Base-by-base conservation (phyloP, 2,888 invertebrate species). In the Stenurella melanura region DNA sequence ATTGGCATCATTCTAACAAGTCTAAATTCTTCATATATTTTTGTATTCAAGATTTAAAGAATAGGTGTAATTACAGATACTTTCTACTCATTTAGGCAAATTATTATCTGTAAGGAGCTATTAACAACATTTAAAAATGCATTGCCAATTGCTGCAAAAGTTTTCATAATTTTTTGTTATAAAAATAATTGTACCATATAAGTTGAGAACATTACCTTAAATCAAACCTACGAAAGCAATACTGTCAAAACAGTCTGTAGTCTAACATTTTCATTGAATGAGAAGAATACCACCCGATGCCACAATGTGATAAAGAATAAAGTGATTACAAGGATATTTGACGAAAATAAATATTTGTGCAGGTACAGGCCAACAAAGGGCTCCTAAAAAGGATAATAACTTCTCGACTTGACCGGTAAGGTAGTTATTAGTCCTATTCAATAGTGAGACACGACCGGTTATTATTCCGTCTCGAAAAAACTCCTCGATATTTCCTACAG, bases 361-460 rank as follows among this genome's bases (percentile, higher is more conserved):
- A 34, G 69, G 42, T 70, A 30, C 60, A 30, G 9, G 18, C n/a
- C 57, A 60, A 70, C 60, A 60, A 60, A 57, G 70, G 70, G 60
- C 60, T 21, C 42, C 50, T 58, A n/a, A n/a, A 50, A 70, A 34
- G 38, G 70, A 70, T 54, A 60, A 60, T 17, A 58, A 34, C 38
- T 34, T 17, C 34, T 19, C n/a, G 64, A 64, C 38, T 64, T 38
- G 19, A 21, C 15, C 70, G 42, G 70, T 70, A 70, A 85, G 85
- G 85, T 85, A 80, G 83, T 85, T 80, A 85, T 85, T 85, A 85
- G 82, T 77, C 75, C 83, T 80, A 85, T 85, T 84, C 81, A 85
- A 82, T 75, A 80, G 75, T 79, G 79, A 83, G 82, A 84, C 81
- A 79, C 81, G 83, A 81, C 83, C 85, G 81, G 79, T 86, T 82